Conservation (phyloP, 64 coral and sea anemone species). For the Montipora capricornis region DNA sequence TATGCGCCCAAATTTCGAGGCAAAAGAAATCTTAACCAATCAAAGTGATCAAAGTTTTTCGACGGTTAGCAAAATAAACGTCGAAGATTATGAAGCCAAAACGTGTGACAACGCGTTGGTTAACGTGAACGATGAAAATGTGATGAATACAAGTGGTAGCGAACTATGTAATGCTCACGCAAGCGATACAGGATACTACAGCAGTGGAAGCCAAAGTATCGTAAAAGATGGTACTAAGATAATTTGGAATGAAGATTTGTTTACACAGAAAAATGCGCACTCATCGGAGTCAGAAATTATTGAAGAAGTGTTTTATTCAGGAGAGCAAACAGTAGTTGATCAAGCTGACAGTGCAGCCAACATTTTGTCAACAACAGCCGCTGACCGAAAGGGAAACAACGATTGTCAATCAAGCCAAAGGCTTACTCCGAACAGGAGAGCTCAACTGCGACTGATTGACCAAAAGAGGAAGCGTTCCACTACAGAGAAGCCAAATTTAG, state of each 20-base stretch:
- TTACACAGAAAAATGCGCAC: slow-evolving; percentile 14
- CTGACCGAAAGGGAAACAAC: not conserved
- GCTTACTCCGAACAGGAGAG: not conserved
- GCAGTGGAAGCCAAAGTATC: not conserved
- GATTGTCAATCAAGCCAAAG: not conserved
- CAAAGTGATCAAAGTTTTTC: not conserved
- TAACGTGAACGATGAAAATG: not conserved
- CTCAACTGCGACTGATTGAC: slow-evolving; percentile 1
- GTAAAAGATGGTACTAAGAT: slow-evolving; percentile 16
- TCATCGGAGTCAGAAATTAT: not conserved
- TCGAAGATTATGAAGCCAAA: slow-evolving; percentile 7
- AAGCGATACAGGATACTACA: slow-evolving; percentile 36
- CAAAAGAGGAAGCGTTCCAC: slow-evolving; percentile 7
- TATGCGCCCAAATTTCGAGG: not conserved
- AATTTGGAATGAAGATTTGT: slow-evolving; percentile 42
- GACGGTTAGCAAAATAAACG: slow-evolving; percentile 34
- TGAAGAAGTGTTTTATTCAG: not conserved
- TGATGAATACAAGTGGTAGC: not conserved
- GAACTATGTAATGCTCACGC: not conserved
- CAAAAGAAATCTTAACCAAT: not conserved
- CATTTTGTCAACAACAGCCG: not conserved
- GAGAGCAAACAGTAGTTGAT: not conserved
- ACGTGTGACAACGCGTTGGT: not conserved
- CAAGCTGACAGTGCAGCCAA: not conserved
- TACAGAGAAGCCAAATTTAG: slow-evolving; percentile 37